Evolutionary conservation across 2,113 vertebrate genomes (phyloP), one percentile per base, ranked within the genome.

Genomic region (Australoheros scitulus): DNA sequence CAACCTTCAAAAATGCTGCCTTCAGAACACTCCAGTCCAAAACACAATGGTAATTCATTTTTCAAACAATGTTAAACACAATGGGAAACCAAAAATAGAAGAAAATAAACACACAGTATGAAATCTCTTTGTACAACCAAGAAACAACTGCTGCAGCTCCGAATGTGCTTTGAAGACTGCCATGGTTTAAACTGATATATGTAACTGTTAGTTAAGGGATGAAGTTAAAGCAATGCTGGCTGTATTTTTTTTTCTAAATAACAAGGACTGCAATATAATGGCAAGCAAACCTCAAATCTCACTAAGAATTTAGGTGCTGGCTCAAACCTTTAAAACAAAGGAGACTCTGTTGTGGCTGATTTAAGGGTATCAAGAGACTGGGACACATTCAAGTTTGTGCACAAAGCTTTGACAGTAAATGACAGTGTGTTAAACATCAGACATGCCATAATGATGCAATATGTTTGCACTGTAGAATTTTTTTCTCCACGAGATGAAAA

Each of bases 261-360:
- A 52, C 70, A 38, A 58, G 82, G 26, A 34, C 26, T 78, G 50
- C 36, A 15, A 81, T 81, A 68, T 63, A 20, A 81, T 17, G 14
- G 77, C 24, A 38, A 52, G 56, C 47, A 82, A 82, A 87, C 24
- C 68, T 87, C 41, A 79, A 72, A 72, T 83, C 70, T 86, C 36
- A 76, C 26, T 24, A 24, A 64, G 79, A 43, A 72, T 65, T 61
- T 76, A 59, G 72, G 58, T 10, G 61, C 32, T 43, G 74, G 82
- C 50, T 80, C 18, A 89, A 79, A 86, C 56, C 76, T 76, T 29
- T 57, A 41, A 78, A 88, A 90, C 65, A 87, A 90, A 87, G 80
- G 63, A 15, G 36, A 72, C 79, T 72, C 65, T 92, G 92, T 85
- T 68, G 60, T 70, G 57, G 24, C 10, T 36, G 43, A 84, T 80